Evolutionary conservation across 1,140 invertebrate species (phyloP).

Genomic region (Lineus longissimus): DNA sequence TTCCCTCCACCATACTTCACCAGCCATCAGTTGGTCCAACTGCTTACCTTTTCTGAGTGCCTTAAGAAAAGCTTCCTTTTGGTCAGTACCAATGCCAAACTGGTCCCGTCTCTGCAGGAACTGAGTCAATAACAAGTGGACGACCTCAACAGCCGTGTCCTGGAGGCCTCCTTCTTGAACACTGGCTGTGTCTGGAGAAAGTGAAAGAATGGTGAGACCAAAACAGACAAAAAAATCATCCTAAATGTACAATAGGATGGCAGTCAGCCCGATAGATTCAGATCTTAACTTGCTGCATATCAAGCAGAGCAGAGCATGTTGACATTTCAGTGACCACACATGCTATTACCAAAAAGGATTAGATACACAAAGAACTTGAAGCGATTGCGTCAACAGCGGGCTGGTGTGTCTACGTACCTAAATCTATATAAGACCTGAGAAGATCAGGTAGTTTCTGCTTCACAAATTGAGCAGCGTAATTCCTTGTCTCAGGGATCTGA

Average conservation of each 20-base stretch:
- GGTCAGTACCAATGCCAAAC: constrained; percentile 61
- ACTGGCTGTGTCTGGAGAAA: constrained; percentile 31
- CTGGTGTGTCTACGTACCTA: constrained; percentile 59
- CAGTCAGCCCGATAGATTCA: no score
- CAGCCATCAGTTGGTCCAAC: no score
- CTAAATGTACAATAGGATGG: no score
- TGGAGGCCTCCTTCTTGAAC: constrained; percentile 72
- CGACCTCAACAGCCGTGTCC: constrained; percentile 80
- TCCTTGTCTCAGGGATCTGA: constrained; percentile 68
- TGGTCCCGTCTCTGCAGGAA: constrained; percentile 58
- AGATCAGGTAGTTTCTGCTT: constrained; percentile 78
- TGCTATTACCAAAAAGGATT: no score
- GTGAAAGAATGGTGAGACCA: constrained; percentile 40
- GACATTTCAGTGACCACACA: no score
- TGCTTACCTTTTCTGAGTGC: constrained; percentile 63
- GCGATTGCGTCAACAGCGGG: no score
- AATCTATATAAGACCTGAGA: constrained; percentile 62
- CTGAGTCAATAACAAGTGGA: constrained; percentile 74
- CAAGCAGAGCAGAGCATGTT: no score
- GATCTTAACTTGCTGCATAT: no score
- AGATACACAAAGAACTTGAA: no score
- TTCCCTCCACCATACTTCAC: no score
- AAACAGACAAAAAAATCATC: constrained; percentile 28
- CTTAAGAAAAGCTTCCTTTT: constrained; percentile 75
- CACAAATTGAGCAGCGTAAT: constrained; percentile 71